These are phyloP conservation scores for Sebastes fasciatus DNA, from an alignment of 2,113 vertebrate genomes.

Conservation along the genomic window DNA sequence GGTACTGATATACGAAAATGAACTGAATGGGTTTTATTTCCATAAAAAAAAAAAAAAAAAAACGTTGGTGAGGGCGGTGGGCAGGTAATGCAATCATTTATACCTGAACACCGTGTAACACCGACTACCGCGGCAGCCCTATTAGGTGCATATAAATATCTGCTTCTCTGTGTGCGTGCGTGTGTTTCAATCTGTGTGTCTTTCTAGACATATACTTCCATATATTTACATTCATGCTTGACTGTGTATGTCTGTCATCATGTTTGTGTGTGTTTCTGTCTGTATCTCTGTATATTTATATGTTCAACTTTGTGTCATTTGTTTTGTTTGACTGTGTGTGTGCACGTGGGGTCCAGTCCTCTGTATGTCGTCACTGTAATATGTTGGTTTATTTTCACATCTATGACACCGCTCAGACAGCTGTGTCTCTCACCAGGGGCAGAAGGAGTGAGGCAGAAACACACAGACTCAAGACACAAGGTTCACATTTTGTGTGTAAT, in stretches of 20 bases:
- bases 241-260: conserved; percentile 42
- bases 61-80: too few species aligned
- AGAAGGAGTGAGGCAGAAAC: neutral
- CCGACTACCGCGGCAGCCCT: too few species aligned
- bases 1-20: too few species aligned
- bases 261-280: conserved; percentile 66
- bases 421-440: conserved; percentile 52
- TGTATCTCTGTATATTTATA: conserved; percentile 53
- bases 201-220: conserved; percentile 13
- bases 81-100: too few species aligned
- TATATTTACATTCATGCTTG: conserved; percentile 30
- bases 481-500: neutral
- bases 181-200: conserved; percentile 18
- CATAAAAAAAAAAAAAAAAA: too few species aligned
- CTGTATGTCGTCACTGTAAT: conserved; percentile 53
- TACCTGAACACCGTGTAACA: too few species aligned
- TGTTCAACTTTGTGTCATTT: conserved; percentile 60
- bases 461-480: neutral
- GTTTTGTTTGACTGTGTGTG: conserved; percentile 34
- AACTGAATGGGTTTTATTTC: too few species aligned
- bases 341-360: conserved; percentile 50
- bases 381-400: conserved; percentile 70
- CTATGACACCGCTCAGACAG: conserved; percentile 37
- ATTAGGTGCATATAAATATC: neutral
- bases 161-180: neutral